Conservation (phyloP, 2,113 vertebrate species). For the Petroica traversi region DNA sequence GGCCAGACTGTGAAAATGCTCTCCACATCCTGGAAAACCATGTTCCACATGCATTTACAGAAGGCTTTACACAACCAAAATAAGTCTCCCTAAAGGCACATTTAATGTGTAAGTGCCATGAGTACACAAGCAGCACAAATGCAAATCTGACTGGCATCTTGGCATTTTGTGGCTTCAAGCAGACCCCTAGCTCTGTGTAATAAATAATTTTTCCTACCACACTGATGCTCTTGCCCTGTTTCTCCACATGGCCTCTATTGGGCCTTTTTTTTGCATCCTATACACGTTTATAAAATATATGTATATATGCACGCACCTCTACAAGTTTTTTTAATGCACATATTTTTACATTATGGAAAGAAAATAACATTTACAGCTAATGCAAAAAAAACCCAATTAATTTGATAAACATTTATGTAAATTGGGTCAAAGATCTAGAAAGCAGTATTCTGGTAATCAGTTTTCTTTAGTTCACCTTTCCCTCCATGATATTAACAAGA, state of each 20-base stretch:
- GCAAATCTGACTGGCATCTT: background rate
- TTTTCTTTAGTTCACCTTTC: background rate
- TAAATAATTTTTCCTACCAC: background rate
- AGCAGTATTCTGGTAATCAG: background rate
- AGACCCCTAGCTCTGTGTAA: background rate
- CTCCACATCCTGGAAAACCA: background rate
- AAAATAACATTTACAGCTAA: background rate
- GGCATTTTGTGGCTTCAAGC: background rate
- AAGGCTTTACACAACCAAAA: background rate
- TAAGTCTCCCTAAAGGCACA: background rate
- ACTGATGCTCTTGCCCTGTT: background rate
- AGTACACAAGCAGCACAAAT: background rate
- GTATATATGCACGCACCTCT: fast-evolving
- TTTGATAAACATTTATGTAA: background rate
- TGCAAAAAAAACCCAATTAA: background rate
- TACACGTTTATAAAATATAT: background rate
- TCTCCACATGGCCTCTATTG: background rate
- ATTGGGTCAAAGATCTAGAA: background rate
- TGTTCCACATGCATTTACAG: background rate
- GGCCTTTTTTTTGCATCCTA: background rate
- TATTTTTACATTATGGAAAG: background rate
- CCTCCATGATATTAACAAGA: background rate
- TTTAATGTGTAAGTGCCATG: background rate
- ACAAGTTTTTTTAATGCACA: background rate
- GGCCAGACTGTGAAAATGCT: background rate